Conservation (phyloP, 1,140 invertebrate species). For the Mylabris phalerata region DNA sequence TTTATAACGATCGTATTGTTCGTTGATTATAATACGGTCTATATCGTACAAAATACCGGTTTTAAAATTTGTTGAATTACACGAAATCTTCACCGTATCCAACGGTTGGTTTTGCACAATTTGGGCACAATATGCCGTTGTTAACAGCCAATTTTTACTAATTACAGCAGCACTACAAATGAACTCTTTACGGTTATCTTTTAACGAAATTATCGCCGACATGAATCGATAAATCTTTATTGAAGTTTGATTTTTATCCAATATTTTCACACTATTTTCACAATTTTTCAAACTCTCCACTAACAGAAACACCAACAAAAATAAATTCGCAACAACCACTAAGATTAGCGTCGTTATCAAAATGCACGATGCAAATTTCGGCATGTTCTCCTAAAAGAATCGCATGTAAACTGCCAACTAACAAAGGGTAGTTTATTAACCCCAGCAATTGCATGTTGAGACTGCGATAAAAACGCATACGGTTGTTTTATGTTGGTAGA, state of each 20-base stretch:
- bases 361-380: background rate
- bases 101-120: slow-evolving; percentile 4
- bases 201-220: background rate
- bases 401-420: background rate
- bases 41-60: slow-evolving; percentile 13
- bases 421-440: background rate
- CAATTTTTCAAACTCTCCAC: background rate
- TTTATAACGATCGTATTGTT: background rate
- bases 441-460: background rate
- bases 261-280: background rate
- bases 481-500: slow-evolving; percentile 43
- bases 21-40: slow-evolving; percentile 3
- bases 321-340: background rate
- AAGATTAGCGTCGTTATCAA: background rate
- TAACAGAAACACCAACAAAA: background rate
- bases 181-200: background rate
- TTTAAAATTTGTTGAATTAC: slow-evolving; percentile 19
- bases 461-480: background rate
- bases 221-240: background rate
- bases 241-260: background rate
- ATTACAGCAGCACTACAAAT: slow-evolving; percentile 17
- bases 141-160: slow-evolving; percentile 23
- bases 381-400: background rate
- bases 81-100: slow-evolving; percentile 14
- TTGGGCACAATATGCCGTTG: slow-evolving; percentile 17